phyloP scores from a whole-genome alignment of 2,888 invertebrate species.

The Rhopalosiphum nymphaeae region DNA sequence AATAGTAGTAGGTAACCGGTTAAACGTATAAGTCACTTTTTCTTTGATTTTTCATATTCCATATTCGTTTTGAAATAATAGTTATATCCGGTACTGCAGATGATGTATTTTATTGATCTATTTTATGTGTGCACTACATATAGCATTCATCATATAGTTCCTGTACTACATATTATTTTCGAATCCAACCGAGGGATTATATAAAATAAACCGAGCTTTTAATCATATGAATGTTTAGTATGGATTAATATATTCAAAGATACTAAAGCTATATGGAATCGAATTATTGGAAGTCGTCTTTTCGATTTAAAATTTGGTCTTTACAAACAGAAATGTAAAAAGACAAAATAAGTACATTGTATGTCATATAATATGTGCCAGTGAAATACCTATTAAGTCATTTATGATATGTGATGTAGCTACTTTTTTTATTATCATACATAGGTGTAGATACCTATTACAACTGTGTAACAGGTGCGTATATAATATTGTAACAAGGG shows the following conservation, averaged over 20 bases:
- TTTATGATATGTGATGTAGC: neutral
- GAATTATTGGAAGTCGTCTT: neutral
- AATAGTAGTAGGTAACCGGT: neutral
- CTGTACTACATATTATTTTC: neutral
- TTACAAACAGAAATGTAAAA: neutral
- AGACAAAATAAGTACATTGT: neutral
- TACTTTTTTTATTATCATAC: neutral
- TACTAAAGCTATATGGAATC: neutral
- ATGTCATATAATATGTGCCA: neutral
- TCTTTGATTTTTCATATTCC: neutral
- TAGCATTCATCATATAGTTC: neutral
- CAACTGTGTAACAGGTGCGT: neutral
- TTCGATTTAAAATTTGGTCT: neutral
- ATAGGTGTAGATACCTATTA: neutral
- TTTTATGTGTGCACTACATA: neutral
- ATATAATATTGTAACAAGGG: neutral
- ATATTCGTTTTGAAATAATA: neutral
- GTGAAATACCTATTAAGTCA: neutral
- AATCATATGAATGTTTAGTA: neutral
- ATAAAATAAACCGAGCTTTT: neutral
- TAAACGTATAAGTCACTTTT: neutral
- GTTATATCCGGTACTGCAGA: neutral
- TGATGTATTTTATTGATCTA: neutral
- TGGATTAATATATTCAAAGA: neutral
- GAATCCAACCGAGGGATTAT: neutral